Evolutionary conservation across 2,888 invertebrate genomes (phyloP), one percentile per base, ranked within the genome.

Genomic region (Clusia tigrina): DNA sequence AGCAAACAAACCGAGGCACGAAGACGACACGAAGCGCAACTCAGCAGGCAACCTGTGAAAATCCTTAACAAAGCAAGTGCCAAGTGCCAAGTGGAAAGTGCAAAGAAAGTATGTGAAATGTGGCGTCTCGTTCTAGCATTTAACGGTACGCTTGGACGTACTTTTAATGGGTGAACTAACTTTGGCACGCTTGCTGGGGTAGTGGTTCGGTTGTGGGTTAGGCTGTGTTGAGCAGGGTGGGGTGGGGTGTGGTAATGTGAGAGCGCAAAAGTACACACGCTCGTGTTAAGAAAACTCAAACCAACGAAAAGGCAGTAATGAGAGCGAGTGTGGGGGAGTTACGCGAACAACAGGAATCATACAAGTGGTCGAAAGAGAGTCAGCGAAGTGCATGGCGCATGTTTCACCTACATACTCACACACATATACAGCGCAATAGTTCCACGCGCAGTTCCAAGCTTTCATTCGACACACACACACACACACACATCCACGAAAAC

Each of bases 301-400:
- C 60, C 58, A 20, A 37, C 6, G 1, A 12, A 52, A 37, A 58
- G 48, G 15, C 12, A 26, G n/a, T n/a, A n/a, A n/a, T n/a, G 54
- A 38, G 57, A 38, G 57, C 15, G 18, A 17, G 57, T 25, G 62
- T 38, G 42, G 17, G 62, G 20, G 37, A 32, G 25, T 3, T 24
- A 18, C 17, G 32, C 24, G 48, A 9, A 55, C 56, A 60, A 56
- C 51, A 48, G 59, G 70, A 78, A 75, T 78, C 73, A 73, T 69
- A 76, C 76, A 76, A 74, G 76, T 76, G 78, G 73, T 48, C 18
- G 26, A 23, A 54, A 12, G 22, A 25, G 18, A 6, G 18, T 59
- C 42, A 5, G 24, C 23, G 54, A 20, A n/a, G 2, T 46, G 22
- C 17, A 37, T 55, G 61, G 68, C 68, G 69, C 68, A 67, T 58